A percentile compares a stretch with the other conserved stretches of the same genome.
phyloP scores from a whole-genome alignment of 35 echinoderm and acorn worm genomes.

The Chiridota heheva region DNA sequence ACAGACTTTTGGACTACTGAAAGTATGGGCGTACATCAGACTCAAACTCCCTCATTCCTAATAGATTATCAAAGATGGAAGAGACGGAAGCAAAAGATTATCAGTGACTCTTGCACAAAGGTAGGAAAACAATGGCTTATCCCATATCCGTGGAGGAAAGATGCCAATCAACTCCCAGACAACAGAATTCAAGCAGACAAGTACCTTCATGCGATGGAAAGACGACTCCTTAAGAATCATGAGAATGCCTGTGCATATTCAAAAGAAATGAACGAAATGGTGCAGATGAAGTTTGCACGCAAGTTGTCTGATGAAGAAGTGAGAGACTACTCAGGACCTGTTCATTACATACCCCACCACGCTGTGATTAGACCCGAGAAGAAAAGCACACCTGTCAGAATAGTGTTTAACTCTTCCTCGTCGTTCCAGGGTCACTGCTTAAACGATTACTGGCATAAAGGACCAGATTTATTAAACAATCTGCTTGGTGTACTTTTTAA shows the following conservation, averaged over 20 bases:
- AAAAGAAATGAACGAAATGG: slow-evolving; percentile 44
- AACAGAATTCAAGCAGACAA: slow-evolving; percentile 37
- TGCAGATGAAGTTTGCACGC: slow-evolving; percentile 53
- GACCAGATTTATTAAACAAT: slow-evolving; percentile 47
- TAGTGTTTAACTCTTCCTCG: slow-evolving; percentile 41
- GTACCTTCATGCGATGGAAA: slow-evolving; percentile 1
- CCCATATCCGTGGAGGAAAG: slow-evolving; percentile 41
- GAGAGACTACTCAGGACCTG: slow-evolving; percentile 20
- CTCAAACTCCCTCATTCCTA: slow-evolving; percentile 45
- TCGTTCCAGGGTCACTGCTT: slow-evolving; percentile 34
- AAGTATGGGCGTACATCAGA: slow-evolving; percentile 37
- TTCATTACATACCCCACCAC: slow-evolving; percentile 49
- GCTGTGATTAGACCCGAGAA: slow-evolving; percentile 36
- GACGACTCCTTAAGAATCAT: slow-evolving; percentile 1
- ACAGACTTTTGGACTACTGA: slow-evolving; percentile 65
- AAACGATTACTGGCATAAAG: slow-evolving; percentile 52
- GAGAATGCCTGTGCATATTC: slow-evolving; percentile 25
- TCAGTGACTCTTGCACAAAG: slow-evolving; percentile 40
- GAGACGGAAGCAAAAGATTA: slow-evolving; percentile 27
- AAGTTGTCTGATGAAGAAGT: slow-evolving; percentile 24
- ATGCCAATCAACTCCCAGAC: slow-evolving; percentile 20
- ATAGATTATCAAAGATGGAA: slow-evolving; percentile 38
- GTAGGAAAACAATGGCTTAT: slow-evolving; percentile 34
- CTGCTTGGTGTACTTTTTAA: slow-evolving; percentile 44
- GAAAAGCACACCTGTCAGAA: slow-evolving; percentile 40